Percentiles rank a stretch among this genome's conserved stretches.
Conservation (phyloP, 2,797 vertebrate species). For the Onychomys torridus region DNA sequence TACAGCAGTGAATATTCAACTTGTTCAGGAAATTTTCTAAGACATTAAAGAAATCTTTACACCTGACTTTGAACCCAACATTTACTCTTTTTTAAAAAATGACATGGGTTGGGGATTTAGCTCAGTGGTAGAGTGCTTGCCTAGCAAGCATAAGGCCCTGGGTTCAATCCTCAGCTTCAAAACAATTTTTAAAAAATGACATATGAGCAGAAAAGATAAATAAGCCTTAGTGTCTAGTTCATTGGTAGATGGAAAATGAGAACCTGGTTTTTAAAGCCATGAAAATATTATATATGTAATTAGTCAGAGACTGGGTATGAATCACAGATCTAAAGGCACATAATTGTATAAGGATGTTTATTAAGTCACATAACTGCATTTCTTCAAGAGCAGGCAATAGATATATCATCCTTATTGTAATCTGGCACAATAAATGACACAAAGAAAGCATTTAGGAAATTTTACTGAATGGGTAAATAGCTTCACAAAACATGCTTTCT, state of each 20-base stretch:
- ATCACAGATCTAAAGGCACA: background rate
- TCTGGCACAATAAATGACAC: background rate
- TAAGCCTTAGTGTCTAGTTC: background rate
- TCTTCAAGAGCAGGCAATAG: background rate
- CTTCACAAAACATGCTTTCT: conserved; percentile 28
- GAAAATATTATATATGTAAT: background rate
- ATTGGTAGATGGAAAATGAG: background rate
- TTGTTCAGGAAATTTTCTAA: conserved; percentile 3
- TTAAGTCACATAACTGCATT: background rate
- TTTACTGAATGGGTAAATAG: conserved; percentile 15
- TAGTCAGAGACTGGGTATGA: background rate
- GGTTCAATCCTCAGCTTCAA: too few species aligned
- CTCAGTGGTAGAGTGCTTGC: too few species aligned
- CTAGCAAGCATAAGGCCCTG: too few species aligned
- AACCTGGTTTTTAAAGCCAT: background rate
- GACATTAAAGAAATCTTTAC: background rate
- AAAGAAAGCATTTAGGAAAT: background rate
- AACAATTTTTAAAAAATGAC: too few species aligned
- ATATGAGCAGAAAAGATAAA: background rate
- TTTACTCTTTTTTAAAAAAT: too few species aligned
- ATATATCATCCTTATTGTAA: background rate
- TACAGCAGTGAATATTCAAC: background rate
- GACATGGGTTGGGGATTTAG: too few species aligned
- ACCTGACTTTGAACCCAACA: background rate
- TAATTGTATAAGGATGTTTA: background rate